A percentile compares a stretch with the other conserved stretches of the same genome.
These are phyloP conservation scores for Aplidium turbinatum DNA, from an alignment of 23 tunicate species.

Conservation along the genomic window DNA sequence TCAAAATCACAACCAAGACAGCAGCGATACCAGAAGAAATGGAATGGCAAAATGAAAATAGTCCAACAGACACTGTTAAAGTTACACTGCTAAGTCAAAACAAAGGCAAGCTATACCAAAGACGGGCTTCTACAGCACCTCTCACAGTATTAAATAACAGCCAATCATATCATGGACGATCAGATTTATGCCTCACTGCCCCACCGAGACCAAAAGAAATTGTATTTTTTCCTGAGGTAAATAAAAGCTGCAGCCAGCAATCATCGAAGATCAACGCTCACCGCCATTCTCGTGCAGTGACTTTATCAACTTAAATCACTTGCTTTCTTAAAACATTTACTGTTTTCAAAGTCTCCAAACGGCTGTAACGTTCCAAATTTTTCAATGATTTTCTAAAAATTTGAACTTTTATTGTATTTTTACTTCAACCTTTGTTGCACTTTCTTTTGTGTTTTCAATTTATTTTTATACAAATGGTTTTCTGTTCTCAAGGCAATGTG, in stretches of 20 bases:
- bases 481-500: too few relatives aligned
- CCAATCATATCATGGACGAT: background rate
- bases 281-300: slow-evolving; percentile 26
- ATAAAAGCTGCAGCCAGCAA: slow-evolving; percentile 7
- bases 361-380: too few relatives aligned
- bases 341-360: too few relatives aligned
- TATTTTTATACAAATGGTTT: too few relatives aligned
- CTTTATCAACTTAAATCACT: slow-evolving; percentile 7
- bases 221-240: slow-evolving; percentile 7
- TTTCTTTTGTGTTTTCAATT: too few relatives aligned
- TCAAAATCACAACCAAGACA: too few relatives aligned
- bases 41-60: slow-evolving; percentile 13
- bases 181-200: slow-evolving; percentile 13
- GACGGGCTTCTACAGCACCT: background rate
- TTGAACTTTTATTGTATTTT: too few relatives aligned
- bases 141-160: background rate
- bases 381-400: too few relatives aligned
- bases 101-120: too few relatives aligned
- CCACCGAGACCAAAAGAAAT: slow-evolving; percentile 29
- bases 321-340: background rate
- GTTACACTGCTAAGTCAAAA: too few relatives aligned
- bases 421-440: too few relatives aligned
- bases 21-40: slow-evolving; percentile 4
- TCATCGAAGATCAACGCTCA: too few relatives aligned
- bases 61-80: background rate